Evolutionary conservation across 2,888 invertebrate species (phyloP).

Genomic region (Eupithecia subumbrata): DNA sequence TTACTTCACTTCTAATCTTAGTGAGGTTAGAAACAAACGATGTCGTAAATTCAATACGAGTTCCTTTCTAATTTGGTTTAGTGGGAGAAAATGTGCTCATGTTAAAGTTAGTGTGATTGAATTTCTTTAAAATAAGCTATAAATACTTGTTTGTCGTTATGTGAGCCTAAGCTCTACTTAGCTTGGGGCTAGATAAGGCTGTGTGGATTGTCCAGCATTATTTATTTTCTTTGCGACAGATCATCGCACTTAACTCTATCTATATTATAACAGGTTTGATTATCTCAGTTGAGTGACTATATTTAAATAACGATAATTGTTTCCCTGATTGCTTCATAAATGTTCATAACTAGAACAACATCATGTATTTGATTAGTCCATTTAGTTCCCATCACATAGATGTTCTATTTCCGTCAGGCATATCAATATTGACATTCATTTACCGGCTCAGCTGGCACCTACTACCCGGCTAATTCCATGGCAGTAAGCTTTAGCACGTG

Average conservation of each 20-base stretch:
- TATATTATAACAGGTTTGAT: no score
- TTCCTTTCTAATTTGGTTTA: not conserved
- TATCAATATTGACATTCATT: constrained; percentile 38
- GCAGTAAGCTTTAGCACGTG: constrained; percentile 47
- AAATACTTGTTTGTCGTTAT: not conserved
- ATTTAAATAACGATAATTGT: not conserved
- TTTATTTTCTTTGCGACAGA: not conserved
- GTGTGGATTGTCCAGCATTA: no score
- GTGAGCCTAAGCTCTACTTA: no score
- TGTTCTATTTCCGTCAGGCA: constrained; percentile 27
- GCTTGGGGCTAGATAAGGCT: no score
- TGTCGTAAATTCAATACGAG: not conserved
- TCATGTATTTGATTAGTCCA: constrained; percentile 4
- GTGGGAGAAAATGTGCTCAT: not conserved
- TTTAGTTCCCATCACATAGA: constrained; percentile 6
- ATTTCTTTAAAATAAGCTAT: not conserved
- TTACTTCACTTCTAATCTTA: constrained; percentile 1
- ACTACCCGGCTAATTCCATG: constrained; percentile 47
- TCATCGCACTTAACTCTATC: no score
- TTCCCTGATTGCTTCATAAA: not conserved
- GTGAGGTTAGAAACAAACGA: not conserved
- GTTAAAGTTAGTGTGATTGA: not conserved
- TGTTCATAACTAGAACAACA: not conserved
- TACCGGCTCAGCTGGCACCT: constrained; percentile 19
- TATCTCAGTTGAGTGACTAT: not conserved